These are phyloP conservation scores for Caenorhabditis becei DNA, from an alignment of 2,888 invertebrate genomes.

Conservation along the genomic window DNA sequence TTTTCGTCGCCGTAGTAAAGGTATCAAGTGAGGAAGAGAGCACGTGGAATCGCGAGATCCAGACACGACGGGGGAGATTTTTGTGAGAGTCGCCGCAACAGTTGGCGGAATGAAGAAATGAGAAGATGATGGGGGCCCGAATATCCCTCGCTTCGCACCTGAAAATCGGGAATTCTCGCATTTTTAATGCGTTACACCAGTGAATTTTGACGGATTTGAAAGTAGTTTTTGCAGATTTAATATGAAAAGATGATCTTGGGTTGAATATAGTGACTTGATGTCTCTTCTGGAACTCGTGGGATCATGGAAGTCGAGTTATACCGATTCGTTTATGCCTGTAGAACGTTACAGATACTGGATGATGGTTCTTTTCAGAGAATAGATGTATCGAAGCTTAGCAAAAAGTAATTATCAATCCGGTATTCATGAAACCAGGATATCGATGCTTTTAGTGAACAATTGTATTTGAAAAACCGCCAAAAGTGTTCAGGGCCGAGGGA, in stretches of 20 bases:
- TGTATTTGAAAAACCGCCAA: constrained; percentile 14
- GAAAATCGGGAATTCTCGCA: constrained; percentile 1
- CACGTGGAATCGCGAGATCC: constrained; percentile 8
- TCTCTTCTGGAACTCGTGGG: too few species aligned
- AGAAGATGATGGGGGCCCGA: background rate
- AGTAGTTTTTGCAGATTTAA: background rate
- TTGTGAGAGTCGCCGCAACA: constrained; percentile 4
- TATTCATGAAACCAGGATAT: too few species aligned
- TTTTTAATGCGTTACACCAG: background rate
- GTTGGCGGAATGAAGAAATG: background rate
- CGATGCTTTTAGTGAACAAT: background rate
- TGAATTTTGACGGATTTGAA: background rate
- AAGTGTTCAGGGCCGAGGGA: background rate
- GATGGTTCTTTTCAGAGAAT: too few species aligned
- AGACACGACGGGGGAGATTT: background rate
- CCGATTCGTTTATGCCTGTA: too few species aligned
- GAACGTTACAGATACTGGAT: too few species aligned
- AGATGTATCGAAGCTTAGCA: too few species aligned
- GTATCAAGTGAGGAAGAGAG: constrained; percentile 25
- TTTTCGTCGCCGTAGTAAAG: constrained; percentile 27
- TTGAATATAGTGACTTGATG: too few species aligned
- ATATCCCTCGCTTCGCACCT: constrained; percentile 18
- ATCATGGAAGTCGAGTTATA: too few species aligned
- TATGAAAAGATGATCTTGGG: too few species aligned
- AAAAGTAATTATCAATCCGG: too few species aligned